Evolutionary conservation across 1,140 invertebrate genomes (phyloP).

Genomic region (Ceratoteleas bidentatus): DNA sequence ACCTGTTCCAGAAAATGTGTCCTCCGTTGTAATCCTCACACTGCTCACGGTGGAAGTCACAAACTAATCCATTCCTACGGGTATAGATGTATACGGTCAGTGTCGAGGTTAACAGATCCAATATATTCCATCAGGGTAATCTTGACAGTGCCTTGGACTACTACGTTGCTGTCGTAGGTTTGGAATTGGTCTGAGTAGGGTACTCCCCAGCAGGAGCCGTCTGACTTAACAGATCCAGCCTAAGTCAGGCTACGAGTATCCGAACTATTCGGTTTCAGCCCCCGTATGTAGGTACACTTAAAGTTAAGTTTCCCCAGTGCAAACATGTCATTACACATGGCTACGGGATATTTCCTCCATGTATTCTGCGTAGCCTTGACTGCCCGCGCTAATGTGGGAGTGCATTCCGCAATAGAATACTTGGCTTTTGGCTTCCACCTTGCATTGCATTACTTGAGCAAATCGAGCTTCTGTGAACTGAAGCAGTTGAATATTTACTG

Average conservation of each 20-base stretch:
- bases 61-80: not conserved
- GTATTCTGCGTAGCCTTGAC: slow-evolving; percentile 15
- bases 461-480: too few species aligned
- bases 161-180: slow-evolving; percentile 26
- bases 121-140: slow-evolving; percentile 28
- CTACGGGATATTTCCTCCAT: too few species aligned
- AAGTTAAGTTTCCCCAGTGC: too few species aligned
- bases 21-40: slow-evolving; percentile 14
- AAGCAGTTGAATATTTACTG: too few species aligned
- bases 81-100: slow-evolving; percentile 3
- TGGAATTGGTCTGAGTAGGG: slow-evolving; percentile 42
- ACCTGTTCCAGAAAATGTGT: slow-evolving; percentile 44
- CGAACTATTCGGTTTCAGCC: not conserved
- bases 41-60: slow-evolving; percentile 1
- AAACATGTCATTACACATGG: too few species aligned
- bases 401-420: slow-evolving; percentile 53
- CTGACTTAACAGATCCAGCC: not conserved
- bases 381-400: slow-evolving; percentile 47
- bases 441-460: too few species aligned
- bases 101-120: slow-evolving; percentile 14
- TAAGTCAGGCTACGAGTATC: not conserved
- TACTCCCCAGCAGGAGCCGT: slow-evolving; percentile 6
- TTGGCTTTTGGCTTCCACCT: slow-evolving; percentile 32
- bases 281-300: too few species aligned
- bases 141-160: slow-evolving; percentile 21